These are phyloP conservation scores for Drosophila picticornis DNA, from an alignment of 2,888 invertebrate species.

Conservation along the genomic window DNA sequence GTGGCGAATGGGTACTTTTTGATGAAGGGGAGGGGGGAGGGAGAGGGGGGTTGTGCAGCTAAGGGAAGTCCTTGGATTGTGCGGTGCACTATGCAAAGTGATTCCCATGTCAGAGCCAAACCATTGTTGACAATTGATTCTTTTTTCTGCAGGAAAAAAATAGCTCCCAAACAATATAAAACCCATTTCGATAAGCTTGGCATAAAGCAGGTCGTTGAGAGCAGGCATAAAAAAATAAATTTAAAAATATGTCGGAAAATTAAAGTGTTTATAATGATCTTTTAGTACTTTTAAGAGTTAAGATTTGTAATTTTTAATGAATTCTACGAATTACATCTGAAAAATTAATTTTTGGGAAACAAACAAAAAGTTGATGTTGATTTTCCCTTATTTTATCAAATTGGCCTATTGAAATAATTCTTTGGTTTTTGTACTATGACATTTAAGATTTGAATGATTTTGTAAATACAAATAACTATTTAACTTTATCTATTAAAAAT, in stretches of 20 bases:
- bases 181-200: slow-evolving; percentile 36
- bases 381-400: not conserved
- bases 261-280: not conserved
- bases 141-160: slow-evolving; percentile 32
- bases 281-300: not conserved
- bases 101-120: slow-evolving; percentile 47
- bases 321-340: not conserved
- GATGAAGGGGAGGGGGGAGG: not conserved
- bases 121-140: slow-evolving; percentile 61
- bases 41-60: not conserved
- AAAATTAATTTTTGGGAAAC: not conserved
- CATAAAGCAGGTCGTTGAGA: slow-evolving; percentile 4
- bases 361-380: not conserved
- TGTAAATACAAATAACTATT: not conserved
- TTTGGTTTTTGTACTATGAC: not conserved
- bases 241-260: not conserved
- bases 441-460: not conserved
- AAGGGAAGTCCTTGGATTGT: slow-evolving; percentile 1
- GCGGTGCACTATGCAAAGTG: slow-evolving; percentile 50
- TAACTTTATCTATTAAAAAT: not conserved
- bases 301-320: not conserved
- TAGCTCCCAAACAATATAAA: slow-evolving; percentile 23
- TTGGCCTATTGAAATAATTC: not conserved
- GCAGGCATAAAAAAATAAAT: not conserved
- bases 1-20: not conserved